Conservation (phyloP, 2,113 vertebrate species). For the Budorcas taxicolor region DNA sequence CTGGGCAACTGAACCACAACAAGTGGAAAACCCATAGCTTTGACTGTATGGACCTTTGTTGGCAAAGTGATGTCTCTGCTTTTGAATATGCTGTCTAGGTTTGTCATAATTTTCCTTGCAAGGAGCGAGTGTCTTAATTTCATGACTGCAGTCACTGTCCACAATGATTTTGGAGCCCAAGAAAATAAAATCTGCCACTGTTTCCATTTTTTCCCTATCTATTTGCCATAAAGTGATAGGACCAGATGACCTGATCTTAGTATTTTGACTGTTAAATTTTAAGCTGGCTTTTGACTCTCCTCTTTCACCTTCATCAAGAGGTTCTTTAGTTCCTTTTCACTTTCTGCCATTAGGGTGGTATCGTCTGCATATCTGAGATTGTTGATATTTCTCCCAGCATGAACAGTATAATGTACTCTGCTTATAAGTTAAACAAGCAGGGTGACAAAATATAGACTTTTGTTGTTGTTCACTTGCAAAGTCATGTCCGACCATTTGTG, state of each 20-base stretch:
- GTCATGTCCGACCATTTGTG: neutral
- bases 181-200: neutral
- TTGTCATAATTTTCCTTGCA: neutral
- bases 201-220: too few species aligned
- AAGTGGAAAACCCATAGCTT: neutral
- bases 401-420: neutral
- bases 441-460: neutral
- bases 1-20: neutral
- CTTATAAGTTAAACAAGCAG: neutral
- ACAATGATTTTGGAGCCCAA: neutral
- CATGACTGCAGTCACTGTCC: neutral
- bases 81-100: neutral
- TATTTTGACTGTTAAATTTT: neutral
- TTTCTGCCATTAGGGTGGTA: neutral
- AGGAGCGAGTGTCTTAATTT: neutral
- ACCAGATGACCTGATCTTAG: neutral
- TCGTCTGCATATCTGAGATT: neutral
- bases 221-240: neutral
- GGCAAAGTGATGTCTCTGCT: neutral
- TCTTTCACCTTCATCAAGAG: neutral
- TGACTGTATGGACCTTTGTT: neutral
- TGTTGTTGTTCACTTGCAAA: neutral
- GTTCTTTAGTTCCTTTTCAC: neutral
- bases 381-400: neutral
- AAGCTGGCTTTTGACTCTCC: neutral